phyloP scores from a whole-genome alignment of 2,797 vertebrate genomes.

The Myotis findleyi region DNA sequence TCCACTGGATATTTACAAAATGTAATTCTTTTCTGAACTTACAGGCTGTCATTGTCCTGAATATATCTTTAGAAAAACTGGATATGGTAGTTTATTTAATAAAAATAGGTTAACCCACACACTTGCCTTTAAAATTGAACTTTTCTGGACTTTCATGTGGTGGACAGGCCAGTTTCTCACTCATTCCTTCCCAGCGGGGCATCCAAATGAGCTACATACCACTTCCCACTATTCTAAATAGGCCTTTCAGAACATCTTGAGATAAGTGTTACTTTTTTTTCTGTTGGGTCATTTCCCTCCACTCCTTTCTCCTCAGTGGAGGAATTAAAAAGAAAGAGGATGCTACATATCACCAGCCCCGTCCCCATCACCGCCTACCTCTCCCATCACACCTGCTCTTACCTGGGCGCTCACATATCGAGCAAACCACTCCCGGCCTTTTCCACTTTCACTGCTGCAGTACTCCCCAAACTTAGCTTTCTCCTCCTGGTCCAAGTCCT shows the following conservation, averaged over 20 bases:
- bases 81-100: neutral
- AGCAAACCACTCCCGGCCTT: conserved; percentile 97
- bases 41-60: neutral
- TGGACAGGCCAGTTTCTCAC: too few relatives aligned
- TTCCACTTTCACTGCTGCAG: conserved; percentile 93
- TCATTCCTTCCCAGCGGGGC: neutral
- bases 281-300: neutral
- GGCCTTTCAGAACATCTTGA: neutral
- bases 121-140: neutral
- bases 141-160: too few relatives aligned
- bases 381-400: conserved; percentile 52
- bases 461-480: conserved; percentile 96
- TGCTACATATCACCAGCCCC: fast-evolving
- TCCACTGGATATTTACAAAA: neutral
- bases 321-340: too few relatives aligned
- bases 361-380: conserved; percentile 67
- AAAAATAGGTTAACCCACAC: neutral
- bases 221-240: neutral
- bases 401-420: conserved; percentile 98
- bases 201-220: neutral
- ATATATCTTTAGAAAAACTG: neutral
- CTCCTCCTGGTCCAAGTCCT: conserved; percentile 97
- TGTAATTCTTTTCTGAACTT: neutral
- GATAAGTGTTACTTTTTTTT: neutral
- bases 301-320: neutral